phyloP scores from a whole-genome alignment of 2,888 invertebrate species.

The Xylocampa areola region DNA sequence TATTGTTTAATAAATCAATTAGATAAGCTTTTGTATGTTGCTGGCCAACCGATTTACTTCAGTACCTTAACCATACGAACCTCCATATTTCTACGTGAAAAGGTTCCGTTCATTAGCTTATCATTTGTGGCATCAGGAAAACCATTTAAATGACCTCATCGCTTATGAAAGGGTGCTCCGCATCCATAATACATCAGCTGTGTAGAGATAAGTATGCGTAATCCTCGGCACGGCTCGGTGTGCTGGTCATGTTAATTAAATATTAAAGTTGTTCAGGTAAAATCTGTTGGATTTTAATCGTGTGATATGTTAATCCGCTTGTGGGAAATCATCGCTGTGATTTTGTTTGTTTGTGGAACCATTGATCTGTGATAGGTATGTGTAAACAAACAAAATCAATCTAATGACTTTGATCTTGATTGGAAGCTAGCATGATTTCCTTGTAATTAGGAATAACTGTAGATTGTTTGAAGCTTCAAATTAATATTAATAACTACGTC shows the following conservation, averaged over 20 bases:
- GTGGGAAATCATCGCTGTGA: not conserved
- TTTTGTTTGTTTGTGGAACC: too few species aligned
- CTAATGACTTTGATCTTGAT: too few species aligned
- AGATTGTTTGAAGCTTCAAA: constrained; percentile 22
- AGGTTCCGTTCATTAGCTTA: constrained; percentile 33
- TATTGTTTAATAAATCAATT: too few species aligned
- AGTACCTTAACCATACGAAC: too few species aligned
- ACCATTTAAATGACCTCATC: constrained; percentile 29
- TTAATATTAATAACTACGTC: constrained; percentile 67
- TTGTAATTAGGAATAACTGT: not conserved
- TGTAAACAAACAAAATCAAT: too few species aligned
- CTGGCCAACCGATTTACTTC: too few species aligned
- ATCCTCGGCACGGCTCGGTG: constrained; percentile 55
- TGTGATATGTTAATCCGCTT: not conserved
- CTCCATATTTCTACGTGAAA: too few species aligned
- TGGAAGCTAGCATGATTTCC: too few species aligned
- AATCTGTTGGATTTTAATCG: constrained; percentile 1
- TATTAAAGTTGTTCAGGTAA: not conserved
- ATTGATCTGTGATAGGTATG: too few species aligned
- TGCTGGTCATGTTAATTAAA: constrained; percentile 5
- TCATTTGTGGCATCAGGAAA: constrained; percentile 11
- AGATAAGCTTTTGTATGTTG: too few species aligned
- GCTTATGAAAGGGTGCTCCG: constrained; percentile 33
- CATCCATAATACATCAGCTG: constrained; percentile 61
- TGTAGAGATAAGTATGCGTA: constrained; percentile 61